These are phyloP conservation scores for Amiota communis DNA, from an alignment of 2,888 invertebrate species.

Conservation along the genomic window DNA sequence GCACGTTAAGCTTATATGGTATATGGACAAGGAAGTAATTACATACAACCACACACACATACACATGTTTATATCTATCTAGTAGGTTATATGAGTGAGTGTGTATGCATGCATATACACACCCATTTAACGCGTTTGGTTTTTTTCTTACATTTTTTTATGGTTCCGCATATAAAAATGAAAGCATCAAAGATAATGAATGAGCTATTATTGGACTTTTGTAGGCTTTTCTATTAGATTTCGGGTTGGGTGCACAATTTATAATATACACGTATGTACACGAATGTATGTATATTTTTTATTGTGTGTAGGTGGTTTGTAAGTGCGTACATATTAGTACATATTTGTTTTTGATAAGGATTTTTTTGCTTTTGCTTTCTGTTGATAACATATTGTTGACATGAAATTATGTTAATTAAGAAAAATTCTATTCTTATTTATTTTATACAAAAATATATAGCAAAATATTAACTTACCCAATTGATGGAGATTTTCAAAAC, in stretches of 20 bases:
- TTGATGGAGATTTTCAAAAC: no score
- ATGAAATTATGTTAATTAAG: no score
- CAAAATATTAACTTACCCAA: no score
- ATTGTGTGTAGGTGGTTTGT: neutral
- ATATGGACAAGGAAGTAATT: neutral
- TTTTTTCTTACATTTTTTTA: neutral
- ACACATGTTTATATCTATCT: neutral
- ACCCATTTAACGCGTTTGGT: conserved; percentile 9
- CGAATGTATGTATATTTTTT: no score
- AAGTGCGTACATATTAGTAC: neutral
- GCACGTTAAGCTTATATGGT: neutral
- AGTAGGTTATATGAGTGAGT: neutral
- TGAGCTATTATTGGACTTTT: neutral
- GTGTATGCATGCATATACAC: neutral
- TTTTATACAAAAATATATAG: no score
- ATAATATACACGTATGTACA: no score
- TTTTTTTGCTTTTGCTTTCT: no score
- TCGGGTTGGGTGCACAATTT: no score
- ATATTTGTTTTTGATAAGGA: no score
- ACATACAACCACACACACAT: conserved; percentile 5
- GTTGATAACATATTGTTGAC: no score
- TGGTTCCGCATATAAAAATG: conserved; percentile 16
- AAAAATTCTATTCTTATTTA: no score
- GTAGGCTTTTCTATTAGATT: no score
- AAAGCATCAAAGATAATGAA: conserved; percentile 17